Conservation (phyloP, 2,113 vertebrate species). For the Argyrosomus japonicus region DNA sequence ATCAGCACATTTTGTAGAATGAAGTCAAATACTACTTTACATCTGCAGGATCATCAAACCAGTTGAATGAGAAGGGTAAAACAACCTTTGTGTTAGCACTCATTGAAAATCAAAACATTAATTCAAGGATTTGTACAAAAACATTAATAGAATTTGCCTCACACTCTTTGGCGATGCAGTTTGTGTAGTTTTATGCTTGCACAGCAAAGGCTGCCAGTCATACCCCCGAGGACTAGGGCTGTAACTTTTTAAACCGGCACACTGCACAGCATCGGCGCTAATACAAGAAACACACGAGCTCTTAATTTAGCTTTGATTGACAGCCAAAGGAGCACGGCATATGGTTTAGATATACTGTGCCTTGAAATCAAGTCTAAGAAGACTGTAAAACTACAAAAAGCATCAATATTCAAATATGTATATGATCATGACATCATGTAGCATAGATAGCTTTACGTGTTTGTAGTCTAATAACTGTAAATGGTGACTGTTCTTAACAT, state of each 20-base stretch:
- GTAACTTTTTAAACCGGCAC: conserved; percentile 32
- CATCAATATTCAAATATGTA: background rate
- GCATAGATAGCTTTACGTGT: background rate
- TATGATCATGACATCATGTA: background rate
- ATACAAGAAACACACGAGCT: conserved; percentile 9
- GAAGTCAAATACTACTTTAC: conserved; percentile 29
- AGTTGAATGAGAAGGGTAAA: conserved; percentile 9
- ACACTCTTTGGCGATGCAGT: background rate
- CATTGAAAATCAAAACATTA: conserved; percentile 27
- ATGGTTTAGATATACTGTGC: background rate
- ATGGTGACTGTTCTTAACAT: conserved; percentile 18
- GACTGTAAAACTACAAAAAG: conserved; percentile 11
- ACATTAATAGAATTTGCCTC: conserved; percentile 6
- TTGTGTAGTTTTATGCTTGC: conserved; percentile 11
- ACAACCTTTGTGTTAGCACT: conserved; percentile 1
- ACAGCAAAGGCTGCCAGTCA: conserved; percentile 34
- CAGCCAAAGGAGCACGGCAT: background rate
- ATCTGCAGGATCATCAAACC: conserved; percentile 43
- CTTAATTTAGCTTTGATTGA: conserved; percentile 18
- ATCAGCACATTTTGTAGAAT: conserved; percentile 35
- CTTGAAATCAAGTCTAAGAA: conserved; percentile 35
- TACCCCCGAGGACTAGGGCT: background rate
- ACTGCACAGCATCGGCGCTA: background rate
- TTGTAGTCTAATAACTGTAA: conserved; percentile 24
- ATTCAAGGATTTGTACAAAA: conserved; percentile 27